Conservation (phyloP, 1,140 invertebrate species). For the Drosophila pseudoananassae region DNA sequence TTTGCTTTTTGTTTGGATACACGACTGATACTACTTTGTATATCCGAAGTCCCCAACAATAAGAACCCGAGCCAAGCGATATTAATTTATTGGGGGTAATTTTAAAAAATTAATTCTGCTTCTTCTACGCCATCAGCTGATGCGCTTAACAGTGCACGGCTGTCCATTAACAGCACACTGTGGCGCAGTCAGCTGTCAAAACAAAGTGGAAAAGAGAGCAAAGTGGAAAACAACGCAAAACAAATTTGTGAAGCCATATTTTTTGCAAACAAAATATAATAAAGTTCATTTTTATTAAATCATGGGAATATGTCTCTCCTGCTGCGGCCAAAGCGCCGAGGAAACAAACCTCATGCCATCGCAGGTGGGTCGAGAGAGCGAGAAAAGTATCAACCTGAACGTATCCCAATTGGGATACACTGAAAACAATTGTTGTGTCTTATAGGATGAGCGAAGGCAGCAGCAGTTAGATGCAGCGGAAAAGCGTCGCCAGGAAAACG, state of each 20-base stretch:
- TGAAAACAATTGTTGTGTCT: not conserved
- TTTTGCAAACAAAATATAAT: not conserved
- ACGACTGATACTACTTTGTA: not conserved
- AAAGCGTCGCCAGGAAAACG: conserved; percentile 70
- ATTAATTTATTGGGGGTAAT: conserved; percentile 53
- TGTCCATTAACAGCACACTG: conserved; percentile 26
- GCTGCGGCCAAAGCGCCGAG: conserved; percentile 69
- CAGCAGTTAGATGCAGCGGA: conserved; percentile 80
- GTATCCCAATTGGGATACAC: not conserved
- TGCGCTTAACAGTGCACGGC: conserved; percentile 19
- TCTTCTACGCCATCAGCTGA: conserved; percentile 5
- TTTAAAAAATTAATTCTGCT: conserved; percentile 13
- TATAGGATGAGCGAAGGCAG: conserved; percentile 70
- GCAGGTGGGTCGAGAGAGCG: conserved; percentile 35
- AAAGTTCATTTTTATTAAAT: not conserved
- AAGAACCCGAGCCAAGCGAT: conserved; percentile 40
- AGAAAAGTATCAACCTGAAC: too few species aligned
- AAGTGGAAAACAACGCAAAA: conserved; percentile 47
- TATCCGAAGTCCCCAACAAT: conserved; percentile 19
- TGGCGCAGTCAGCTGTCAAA: conserved; percentile 35
- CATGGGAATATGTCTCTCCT: conserved; percentile 62
- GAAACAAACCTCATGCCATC: conserved; percentile 77
- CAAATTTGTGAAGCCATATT: conserved; percentile 45
- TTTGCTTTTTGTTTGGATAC: conserved; percentile 7
- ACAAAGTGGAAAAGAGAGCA: conserved; percentile 44